Evolutionary conservation across 2,113 vertebrate genomes (phyloP), one percentile per base, ranked within the genome.

Genomic region (Butastur rufipennis): DNA sequence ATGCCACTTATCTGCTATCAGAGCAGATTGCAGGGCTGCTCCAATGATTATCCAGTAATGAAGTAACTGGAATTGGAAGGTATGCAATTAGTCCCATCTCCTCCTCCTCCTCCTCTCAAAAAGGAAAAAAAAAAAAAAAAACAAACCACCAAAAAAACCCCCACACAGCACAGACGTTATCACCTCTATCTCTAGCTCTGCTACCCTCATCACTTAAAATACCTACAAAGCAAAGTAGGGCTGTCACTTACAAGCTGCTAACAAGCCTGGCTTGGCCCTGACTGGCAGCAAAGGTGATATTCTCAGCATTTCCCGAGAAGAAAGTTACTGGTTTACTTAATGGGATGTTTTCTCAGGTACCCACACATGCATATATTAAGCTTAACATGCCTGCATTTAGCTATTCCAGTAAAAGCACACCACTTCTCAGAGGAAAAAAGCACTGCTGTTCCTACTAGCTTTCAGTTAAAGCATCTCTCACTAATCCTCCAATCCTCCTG

Each of bases 21-120:
- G 81, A 95, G 91, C 90, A 95, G 93, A 88, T 47, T 94, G 81
- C 68, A 70, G 62, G 75, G 91, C 87, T 91, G 89, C 84, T 90
- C 88, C 81, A 34, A 23, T 32, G 74, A 93, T 74, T 95, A 95
- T 82, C 85, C 87, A 61, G 95, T 90, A 91, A 96, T 79, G 82
- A 93, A 92, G 90, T 86, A 95, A 95, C 86, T 91, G 88, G 73
- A 96, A 90, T 56, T 88, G 88, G 90, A 94, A 97, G 78, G 93
- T 75, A 85, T 61, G 92, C 81, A 93, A 94, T 94, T 92, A 95
- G 83, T 36, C 61, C 68, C 83, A 80, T 90, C 89, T 95, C 92
- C 61, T 93, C 74, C 81, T 77, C 77, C 86, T 61, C 67, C 0
- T 4, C 34, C 62, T 58, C 42, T n/a, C 48, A 13, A 21, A 32